Conservation (phyloP, 2,797 vertebrate genomes). For the Jordanella pulchra region DNA sequence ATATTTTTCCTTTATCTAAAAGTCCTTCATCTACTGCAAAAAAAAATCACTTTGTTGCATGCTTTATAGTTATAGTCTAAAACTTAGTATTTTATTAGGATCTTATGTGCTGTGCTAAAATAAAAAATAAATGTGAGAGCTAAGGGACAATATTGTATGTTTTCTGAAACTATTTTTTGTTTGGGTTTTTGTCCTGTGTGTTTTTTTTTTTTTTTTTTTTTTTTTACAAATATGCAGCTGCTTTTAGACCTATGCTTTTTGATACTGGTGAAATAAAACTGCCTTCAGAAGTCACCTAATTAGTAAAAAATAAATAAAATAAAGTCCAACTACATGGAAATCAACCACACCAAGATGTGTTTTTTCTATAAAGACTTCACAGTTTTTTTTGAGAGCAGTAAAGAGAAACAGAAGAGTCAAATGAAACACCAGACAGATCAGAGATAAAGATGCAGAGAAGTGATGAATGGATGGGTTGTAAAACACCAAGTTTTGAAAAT, state of each 20-base stretch:
- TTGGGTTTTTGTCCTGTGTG: no score
- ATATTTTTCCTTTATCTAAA: no score
- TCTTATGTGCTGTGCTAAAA: not conserved
- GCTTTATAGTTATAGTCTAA: not conserved
- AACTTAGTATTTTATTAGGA: not conserved
- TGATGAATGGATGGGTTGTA: not conserved
- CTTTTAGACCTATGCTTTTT: not conserved
- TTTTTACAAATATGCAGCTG: no score
- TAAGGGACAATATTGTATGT: not conserved
- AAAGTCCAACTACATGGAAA: not conserved
- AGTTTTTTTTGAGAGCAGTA: not conserved
- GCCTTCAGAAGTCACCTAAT: not conserved
- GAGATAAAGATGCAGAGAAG: not conserved
- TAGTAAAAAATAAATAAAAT: not conserved
- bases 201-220: no score
- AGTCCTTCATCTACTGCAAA: not conserved
- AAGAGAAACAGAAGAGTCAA: not conserved
- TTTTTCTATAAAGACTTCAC: not conserved
- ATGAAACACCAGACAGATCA: not conserved
- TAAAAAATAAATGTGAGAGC: not conserved
- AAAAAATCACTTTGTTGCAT: not conserved
- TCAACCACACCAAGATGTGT: no score
- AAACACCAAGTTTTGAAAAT: not conserved
- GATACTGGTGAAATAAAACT: not conserved
- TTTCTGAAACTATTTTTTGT: not conserved